phyloP scores from a whole-genome alignment of 1,140 invertebrate genomes.

The silkworm (Bombyx mori) region DNA sequence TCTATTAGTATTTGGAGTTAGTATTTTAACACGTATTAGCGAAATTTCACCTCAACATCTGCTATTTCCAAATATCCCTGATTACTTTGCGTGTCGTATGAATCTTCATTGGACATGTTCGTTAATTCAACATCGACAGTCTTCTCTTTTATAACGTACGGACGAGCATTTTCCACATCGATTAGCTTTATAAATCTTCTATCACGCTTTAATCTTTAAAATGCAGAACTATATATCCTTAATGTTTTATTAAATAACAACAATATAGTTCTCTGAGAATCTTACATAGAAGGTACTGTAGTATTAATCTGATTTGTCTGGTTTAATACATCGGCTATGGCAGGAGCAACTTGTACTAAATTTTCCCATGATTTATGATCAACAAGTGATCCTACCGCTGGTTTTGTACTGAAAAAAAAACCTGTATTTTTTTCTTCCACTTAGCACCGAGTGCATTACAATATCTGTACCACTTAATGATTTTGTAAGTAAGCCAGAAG shows the following conservation, averaged over 20 bases:
- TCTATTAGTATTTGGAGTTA: too few relatives aligned
- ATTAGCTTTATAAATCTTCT: conserved; percentile 37
- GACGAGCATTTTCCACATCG: conserved; percentile 29
- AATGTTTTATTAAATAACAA: too few relatives aligned
- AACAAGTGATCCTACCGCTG: conserved; percentile 28
- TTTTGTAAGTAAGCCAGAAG: too few relatives aligned
- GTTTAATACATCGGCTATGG: conserved; percentile 39
- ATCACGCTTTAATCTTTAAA: conserved; percentile 11
- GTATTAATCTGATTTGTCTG: neutral
- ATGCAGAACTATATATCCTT: too few relatives aligned
- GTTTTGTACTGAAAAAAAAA: neutral
- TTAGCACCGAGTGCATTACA: too few relatives aligned
- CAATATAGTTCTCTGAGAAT: too few relatives aligned
- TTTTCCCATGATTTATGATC: conserved; percentile 57
- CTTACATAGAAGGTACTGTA: too few relatives aligned
- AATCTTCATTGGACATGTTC: too few relatives aligned
- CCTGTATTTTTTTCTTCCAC: neutral
- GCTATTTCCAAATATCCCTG: conserved; percentile 23
- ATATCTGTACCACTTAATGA: too few relatives aligned
- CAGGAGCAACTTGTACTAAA: conserved; percentile 44
- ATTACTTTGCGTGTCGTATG: too few relatives aligned
- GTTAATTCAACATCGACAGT: neutral
- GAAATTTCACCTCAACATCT: conserved; percentile 37
- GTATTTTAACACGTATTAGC: too few relatives aligned
- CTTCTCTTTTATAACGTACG: conserved; percentile 25